A percentile compares a stretch with the other conserved stretches of the same genome.
These are phyloP conservation scores for Meloidogyne hapla DNA, from an alignment of 1,140 invertebrate genomes.

Conservation along the genomic window DNA sequence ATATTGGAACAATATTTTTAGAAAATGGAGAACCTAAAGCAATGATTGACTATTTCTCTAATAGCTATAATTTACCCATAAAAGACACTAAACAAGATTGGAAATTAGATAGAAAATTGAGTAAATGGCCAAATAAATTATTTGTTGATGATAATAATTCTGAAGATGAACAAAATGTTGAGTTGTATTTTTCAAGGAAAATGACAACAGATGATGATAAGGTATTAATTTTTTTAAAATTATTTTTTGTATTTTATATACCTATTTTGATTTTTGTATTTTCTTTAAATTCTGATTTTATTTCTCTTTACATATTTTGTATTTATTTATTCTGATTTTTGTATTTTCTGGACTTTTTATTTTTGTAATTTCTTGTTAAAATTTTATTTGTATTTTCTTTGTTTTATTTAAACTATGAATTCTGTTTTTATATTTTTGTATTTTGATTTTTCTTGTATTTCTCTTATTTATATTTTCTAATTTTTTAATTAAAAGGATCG, in stretches of 20 bases:
- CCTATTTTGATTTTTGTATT: too few relatives aligned
- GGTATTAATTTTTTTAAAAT: conserved; percentile 16
- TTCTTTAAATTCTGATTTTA: too few relatives aligned
- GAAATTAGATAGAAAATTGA: conserved; percentile 29
- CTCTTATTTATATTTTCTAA: too few relatives aligned
- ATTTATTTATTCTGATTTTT: too few relatives aligned
- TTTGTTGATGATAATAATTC: conserved; percentile 9
- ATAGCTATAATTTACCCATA: conserved; percentile 40
- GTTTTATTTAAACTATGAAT: too few relatives aligned
- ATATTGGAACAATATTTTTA: conserved; percentile 48
- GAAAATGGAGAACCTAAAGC: conserved; percentile 41
- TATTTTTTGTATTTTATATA: too few relatives aligned
- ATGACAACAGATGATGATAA: conserved; percentile 50
- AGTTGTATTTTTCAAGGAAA: conserved; percentile 46
- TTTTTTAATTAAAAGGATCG: conserved; percentile 41
- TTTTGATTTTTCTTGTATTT: too few relatives aligned
- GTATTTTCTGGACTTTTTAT: too few relatives aligned
- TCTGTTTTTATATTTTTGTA: too few relatives aligned
- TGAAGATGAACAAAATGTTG: conserved; percentile 32
- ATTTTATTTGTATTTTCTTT: too few relatives aligned
- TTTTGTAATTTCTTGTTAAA: too few relatives aligned
- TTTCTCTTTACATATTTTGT: too few relatives aligned
- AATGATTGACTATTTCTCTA: conserved; percentile 50
- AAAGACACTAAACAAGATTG: conserved; percentile 45
- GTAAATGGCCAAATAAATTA: conserved; percentile 31